Base-by-base conservation (phyloP, 1,140 invertebrate genomes). In the Mycetomoellerius zeteki region DNA sequence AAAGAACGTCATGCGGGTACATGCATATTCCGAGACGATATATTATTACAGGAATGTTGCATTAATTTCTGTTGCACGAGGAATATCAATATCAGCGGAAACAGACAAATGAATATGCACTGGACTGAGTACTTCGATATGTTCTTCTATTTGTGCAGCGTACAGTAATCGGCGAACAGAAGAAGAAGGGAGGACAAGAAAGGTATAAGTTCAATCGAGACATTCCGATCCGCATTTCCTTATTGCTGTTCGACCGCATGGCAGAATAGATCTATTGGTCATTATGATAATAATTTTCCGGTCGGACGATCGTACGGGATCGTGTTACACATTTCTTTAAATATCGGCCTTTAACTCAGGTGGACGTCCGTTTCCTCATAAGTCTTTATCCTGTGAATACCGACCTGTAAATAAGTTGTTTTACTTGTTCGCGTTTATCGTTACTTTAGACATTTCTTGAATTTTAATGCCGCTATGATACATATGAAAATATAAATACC, bases 281-380 rank as follows among this genome's bases (percentile, higher is more conserved):
- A 93, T 93, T 93, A 93, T 93, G 91, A 93, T 94, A 93, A 93
- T 94, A 91, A 94, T 94, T 93, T 94, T 93, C 93, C 92, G 93
- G 90, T 92, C 86, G 87, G 87, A 72, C 92, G 92, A 91, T 73
- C 80, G 89, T 90, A 90, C 86, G 64, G 72, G 43, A 73, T 54
- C 81, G 56, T 67, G 76, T 60, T 82, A 62, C 30, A 60, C 43
- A 67, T 90, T 90, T 90, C 80, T 85, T 89, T 85, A 87, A 89
- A 90, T 89, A 50, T 76, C 60, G 37, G 54, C 54, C 12, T 84
- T 84, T 60, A 84, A 10, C 54, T 30, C 21, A 21, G 2, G 43
- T 12, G 27, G 27, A 81, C 27, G 69, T 76, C 47, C 54, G 56
- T 75, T 60, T 84, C 54, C 69, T n/a, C 54, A 19, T n/a, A 47